phyloP scores from a whole-genome alignment of 2,797 vertebrate species.

The Coranthus polyacanthus region DNA sequence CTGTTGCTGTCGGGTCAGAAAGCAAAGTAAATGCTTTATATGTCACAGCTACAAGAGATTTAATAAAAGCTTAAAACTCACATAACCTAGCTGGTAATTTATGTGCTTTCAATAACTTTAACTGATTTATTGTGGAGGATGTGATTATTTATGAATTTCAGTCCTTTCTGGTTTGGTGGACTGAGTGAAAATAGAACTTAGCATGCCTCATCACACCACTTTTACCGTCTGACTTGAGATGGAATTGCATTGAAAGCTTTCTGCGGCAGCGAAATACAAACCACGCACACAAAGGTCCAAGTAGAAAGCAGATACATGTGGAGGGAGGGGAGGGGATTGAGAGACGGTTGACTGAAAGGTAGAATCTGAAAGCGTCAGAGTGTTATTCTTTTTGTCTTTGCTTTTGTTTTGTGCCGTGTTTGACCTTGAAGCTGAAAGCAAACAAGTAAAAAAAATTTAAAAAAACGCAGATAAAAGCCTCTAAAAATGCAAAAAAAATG shows the following conservation, averaged over 20 bases:
- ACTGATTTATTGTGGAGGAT: too few relatives aligned
- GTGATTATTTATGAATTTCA: too few relatives aligned
- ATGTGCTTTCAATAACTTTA: too few relatives aligned
- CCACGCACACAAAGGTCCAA: slow-evolving; percentile 3
- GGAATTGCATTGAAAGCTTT: slow-evolving; percentile 12
- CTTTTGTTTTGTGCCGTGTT: slow-evolving; percentile 8
- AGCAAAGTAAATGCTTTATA: too few relatives aligned
- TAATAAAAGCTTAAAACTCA: too few relatives aligned
- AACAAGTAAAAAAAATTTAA: slow-evolving; percentile 11
- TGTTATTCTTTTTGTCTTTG: slow-evolving; percentile 16
- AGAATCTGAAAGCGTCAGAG: slow-evolving; percentile 16
- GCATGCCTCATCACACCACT: neutral
- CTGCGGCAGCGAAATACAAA: slow-evolving; percentile 5
- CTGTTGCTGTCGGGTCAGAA: too few relatives aligned
- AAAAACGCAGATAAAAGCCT: neutral
- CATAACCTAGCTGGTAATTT: too few relatives aligned
- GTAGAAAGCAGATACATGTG: slow-evolving; percentile 3
- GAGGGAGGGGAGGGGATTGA: slow-evolving; percentile 20
- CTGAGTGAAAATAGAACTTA: neutral
- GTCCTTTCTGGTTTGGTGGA: too few relatives aligned
- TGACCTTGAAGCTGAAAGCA: slow-evolving; percentile 43
- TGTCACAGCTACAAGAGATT: too few relatives aligned
- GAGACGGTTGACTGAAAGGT: neutral
- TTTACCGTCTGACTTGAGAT: neutral
- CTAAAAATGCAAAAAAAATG: slow-evolving; percentile 17